Conservation (phyloP, 2,888 invertebrate species). For the Morpho helenor region DNA sequence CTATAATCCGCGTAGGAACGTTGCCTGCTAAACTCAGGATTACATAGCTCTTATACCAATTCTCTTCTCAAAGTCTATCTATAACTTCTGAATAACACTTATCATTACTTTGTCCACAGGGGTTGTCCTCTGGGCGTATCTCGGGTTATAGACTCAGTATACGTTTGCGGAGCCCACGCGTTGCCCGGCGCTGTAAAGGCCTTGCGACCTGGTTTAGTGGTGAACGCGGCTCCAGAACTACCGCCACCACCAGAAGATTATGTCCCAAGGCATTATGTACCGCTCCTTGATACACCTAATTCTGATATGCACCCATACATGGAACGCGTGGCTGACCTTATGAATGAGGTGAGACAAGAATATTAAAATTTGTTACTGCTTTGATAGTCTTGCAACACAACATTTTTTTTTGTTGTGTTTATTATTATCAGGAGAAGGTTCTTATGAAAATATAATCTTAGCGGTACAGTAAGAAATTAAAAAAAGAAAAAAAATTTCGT, state of each 20-base stretch:
- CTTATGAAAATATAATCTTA: no score
- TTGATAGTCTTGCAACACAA: no score
- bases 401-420: no score
- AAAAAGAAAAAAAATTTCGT: no score
- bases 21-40: no score
- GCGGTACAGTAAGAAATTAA: no score
- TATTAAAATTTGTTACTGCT: no score
- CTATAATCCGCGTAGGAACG: no score
- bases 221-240: slow-evolving; percentile 91
- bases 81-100: no score
- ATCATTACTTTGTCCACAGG: slow-evolving; percentile 43
- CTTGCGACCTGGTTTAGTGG: slow-evolving; percentile 86
- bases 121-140: slow-evolving; percentile 81
- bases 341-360: slow-evolving; percentile 79
- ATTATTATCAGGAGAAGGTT: no score
- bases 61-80: no score
- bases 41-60: no score
- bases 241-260: slow-evolving; percentile 83
- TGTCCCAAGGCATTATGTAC: slow-evolving; percentile 83
- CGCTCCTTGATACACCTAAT: slow-evolving; percentile 85
- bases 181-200: slow-evolving; percentile 83
- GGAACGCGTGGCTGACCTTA: slow-evolving; percentile 87
- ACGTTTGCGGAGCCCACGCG: slow-evolving; percentile 89
- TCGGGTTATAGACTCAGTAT: slow-evolving; percentile 85
- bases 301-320: slow-evolving; percentile 87